Base-by-base conservation (phyloP, 2,888 invertebrate genomes). In the Papilio gigon region DNA sequence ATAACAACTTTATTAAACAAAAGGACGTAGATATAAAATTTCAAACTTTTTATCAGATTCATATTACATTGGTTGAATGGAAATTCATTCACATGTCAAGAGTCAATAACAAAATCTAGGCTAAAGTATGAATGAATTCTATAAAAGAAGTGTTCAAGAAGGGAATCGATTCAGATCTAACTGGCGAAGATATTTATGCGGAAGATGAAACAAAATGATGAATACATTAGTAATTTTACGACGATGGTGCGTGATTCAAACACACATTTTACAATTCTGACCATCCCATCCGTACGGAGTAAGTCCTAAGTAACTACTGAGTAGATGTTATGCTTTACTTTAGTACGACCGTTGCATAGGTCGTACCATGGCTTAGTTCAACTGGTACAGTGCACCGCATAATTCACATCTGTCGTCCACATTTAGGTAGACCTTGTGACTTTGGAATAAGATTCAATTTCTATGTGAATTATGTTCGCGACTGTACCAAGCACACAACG, bases 311-410 rank as follows among this genome's bases (percentile, higher is more conserved):
- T 22, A 47, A 47, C 40, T 40, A 40, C 81, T 83, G 84, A 84
- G 84, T 88, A 86, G 81, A 85, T 78, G 78, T 82, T 83, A 82
- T 80, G 79, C 79, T 84, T 84, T 85, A 81, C 83, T 85, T 84
- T 82, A 77, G 79, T 84, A 80, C 72, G 67, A 67, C 86, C 86
- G 86, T 86, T 86, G 78, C 78, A 80, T 80, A 79, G 80, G 85
- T 47, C n/a, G 87, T 87, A 84, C 85, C 83, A 84, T 88, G 88
- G 87, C 84, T 89, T 83, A 82, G 84, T 87, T 84, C 79, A 76
- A 80, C 85, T 81, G 81, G 82, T 82, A 83, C 80, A 63, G 25
- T 84, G 81, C 80, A 83, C 83, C 77, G 82, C 80, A 78, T 75
- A 76, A 79, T 76, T 76, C 81, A 78, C 82, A 80, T 20, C 78